These are phyloP conservation scores for Dascillus cervinus DNA, from an alignment of 2,888 invertebrate genomes.

Conservation along the genomic window DNA sequence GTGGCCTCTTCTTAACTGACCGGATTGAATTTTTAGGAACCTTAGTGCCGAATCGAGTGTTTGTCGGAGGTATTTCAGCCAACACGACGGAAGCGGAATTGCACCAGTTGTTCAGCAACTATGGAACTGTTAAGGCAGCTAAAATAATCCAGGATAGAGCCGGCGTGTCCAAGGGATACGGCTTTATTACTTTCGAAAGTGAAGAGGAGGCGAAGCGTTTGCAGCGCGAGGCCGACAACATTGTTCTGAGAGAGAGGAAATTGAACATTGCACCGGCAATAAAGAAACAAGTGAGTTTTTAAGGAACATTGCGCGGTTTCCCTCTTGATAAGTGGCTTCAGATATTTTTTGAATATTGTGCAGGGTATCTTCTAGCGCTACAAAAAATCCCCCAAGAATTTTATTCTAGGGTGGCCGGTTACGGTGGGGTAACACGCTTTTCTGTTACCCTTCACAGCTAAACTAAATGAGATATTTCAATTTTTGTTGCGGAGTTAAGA, in stretches of 20 bases:
- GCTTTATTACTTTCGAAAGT: constrained; percentile 77
- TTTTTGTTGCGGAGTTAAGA: too few species aligned
- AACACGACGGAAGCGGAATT: constrained; percentile 90
- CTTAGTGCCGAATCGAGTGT: constrained; percentile 88
- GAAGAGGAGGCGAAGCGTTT: constrained; percentile 77
- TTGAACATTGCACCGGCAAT: constrained; percentile 82
- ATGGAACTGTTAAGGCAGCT: constrained; percentile 83
- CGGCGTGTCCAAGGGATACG: constrained; percentile 90
- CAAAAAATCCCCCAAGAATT: too few species aligned
- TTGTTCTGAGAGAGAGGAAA: constrained; percentile 71
- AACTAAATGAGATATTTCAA: too few species aligned
- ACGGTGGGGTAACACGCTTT: too few species aligned
- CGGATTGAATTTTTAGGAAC: too few species aligned
- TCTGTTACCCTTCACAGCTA: too few species aligned
- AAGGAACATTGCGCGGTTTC: neutral
- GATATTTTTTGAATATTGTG: too few species aligned
- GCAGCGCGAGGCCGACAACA: constrained; percentile 67
- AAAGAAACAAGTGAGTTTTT: constrained; percentile 56
- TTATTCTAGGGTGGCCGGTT: too few species aligned
- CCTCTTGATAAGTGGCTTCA: too few species aligned
- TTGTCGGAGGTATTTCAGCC: constrained; percentile 92
- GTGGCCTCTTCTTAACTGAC: too few species aligned
- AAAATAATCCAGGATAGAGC: constrained; percentile 93
- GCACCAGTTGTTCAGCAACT: constrained; percentile 82
- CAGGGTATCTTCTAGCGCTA: neutral